Evolutionary conservation across 2,888 invertebrate species (phyloP).

Genomic region (Gortyna flavago): DNA sequence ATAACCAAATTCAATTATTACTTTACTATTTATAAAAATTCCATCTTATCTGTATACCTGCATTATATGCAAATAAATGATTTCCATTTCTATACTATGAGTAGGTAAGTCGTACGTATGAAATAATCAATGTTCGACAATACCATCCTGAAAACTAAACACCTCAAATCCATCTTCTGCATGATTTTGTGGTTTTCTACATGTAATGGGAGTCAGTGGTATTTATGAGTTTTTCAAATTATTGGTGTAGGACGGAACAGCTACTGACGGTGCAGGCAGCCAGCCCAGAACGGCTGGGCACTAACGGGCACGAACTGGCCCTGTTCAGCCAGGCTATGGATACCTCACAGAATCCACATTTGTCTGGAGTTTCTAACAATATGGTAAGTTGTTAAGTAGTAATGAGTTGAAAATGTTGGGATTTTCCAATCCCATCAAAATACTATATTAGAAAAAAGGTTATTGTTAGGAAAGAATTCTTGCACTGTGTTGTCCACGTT

Average conservation of each 20-base stretch:
- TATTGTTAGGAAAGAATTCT: neutral
- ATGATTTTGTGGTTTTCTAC: neutral
- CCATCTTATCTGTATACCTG: too few relatives aligned
- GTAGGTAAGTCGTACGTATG: neutral
- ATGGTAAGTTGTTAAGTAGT: slow-evolving; percentile 76
- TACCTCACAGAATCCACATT: slow-evolving; percentile 92
- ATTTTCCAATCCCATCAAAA: neutral
- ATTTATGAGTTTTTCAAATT: slow-evolving; percentile 76
- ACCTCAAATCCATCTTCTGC: neutral
- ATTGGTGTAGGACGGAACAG: slow-evolving; percentile 87
- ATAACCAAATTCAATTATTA: neutral
- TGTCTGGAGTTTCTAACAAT: slow-evolving; percentile 88
- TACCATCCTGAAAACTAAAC: neutral
- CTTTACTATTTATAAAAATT: neutral
- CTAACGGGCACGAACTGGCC: slow-evolving; percentile 92
- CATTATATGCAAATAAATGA: too few relatives aligned
- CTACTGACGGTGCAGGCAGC: slow-evolving; percentile 83
- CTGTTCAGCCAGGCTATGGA: slow-evolving; percentile 94
- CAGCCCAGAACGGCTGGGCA: slow-evolving; percentile 91
- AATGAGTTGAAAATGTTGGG: neutral
- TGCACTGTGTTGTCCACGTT: neutral
- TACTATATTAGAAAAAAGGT: neutral
- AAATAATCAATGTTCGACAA: neutral
- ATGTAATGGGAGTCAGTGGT: slow-evolving; percentile 60
- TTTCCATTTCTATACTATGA: neutral